A percentile compares a stretch with the other conserved stretches of the same genome.
Conservation (phyloP, 2,888 invertebrate genomes). For the Teleiodes luculella region DNA sequence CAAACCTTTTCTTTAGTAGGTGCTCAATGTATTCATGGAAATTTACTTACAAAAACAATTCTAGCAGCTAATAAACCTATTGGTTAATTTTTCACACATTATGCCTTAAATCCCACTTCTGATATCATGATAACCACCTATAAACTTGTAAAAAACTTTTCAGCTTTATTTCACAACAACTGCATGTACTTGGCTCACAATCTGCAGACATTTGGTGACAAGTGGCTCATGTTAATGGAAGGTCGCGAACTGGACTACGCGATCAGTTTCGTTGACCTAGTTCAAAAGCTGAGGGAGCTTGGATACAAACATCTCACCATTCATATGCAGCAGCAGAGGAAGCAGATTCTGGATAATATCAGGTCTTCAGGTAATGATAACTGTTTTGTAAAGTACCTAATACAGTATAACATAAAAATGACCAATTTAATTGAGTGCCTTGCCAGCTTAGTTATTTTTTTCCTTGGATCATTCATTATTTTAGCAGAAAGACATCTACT, state of each 20-base stretch:
- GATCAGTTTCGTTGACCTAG: slow-evolving; percentile 83
- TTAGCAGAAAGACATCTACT: too few species aligned
- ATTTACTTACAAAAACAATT: too few species aligned
- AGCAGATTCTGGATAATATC: slow-evolving; percentile 86
- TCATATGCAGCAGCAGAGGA: slow-evolving; percentile 87
- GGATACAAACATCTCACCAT: slow-evolving; percentile 84
- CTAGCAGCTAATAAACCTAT: too few species aligned
- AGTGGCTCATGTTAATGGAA: slow-evolving; percentile 82
- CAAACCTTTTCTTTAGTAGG: too few species aligned
- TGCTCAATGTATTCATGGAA: too few species aligned
- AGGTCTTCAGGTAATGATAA: slow-evolving; percentile 88
- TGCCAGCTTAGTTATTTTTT: too few species aligned
- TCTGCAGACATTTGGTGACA: slow-evolving; percentile 81
- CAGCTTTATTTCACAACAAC: slow-evolving; percentile 93
- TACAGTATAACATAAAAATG: too few species aligned
- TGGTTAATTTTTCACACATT: too few species aligned
- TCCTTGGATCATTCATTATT: too few species aligned
- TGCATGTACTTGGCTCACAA: slow-evolving; percentile 92
- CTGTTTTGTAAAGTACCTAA: too few species aligned
- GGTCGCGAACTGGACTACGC: slow-evolving; percentile 73
- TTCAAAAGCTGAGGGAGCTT: slow-evolving; percentile 81
- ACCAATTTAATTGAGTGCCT: too few species aligned
- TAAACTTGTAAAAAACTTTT: slow-evolving; percentile 30
- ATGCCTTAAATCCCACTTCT: too few species aligned
- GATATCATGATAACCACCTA: neutral